phyloP scores from a whole-genome alignment of 2,113 vertebrate species.

The Tringa solitaria region DNA sequence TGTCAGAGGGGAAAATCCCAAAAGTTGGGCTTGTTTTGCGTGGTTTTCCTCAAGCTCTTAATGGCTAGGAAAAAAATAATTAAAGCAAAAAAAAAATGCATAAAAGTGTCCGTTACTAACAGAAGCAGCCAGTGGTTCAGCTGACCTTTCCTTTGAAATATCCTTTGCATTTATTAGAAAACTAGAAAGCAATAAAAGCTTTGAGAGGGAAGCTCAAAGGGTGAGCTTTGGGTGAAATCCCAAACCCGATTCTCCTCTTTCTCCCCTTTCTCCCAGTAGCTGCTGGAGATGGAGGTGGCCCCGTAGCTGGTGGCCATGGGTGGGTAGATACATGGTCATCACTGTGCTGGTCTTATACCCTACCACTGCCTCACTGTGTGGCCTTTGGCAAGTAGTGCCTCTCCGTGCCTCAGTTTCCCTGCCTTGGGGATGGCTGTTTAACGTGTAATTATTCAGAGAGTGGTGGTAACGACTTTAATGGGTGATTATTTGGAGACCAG shows the following conservation, averaged over 20 bases:
- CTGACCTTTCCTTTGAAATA: not conserved
- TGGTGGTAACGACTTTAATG: not conserved
- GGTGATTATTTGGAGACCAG: not conserved
- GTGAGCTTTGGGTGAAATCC: not conserved
- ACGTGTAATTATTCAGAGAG: rapidly evolving
- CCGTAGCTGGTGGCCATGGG: rapidly evolving
- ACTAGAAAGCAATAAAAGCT: not conserved
- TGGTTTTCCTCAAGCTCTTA: not conserved
- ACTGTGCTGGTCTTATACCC: not conserved
- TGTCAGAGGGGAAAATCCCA: not conserved
- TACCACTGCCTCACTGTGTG: rapidly evolving
- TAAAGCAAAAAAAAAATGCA: not conserved
- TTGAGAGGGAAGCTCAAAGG: not conserved
- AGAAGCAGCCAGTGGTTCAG: not conserved
- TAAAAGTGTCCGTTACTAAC: not conserved
- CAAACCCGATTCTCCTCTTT: not conserved
- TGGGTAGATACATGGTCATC: not conserved
- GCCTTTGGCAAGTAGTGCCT: not conserved
- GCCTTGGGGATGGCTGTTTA: not conserved
- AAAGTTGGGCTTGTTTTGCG: rapidly evolving
- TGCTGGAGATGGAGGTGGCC: not conserved
- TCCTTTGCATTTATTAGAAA: not conserved
- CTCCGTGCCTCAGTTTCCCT: not conserved
- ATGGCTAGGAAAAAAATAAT: not conserved
- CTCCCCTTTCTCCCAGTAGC: rapidly evolving